Evolutionary conservation across 2,113 vertebrate genomes (phyloP).

Genomic region (Sclerurus mexicanus): DNA sequence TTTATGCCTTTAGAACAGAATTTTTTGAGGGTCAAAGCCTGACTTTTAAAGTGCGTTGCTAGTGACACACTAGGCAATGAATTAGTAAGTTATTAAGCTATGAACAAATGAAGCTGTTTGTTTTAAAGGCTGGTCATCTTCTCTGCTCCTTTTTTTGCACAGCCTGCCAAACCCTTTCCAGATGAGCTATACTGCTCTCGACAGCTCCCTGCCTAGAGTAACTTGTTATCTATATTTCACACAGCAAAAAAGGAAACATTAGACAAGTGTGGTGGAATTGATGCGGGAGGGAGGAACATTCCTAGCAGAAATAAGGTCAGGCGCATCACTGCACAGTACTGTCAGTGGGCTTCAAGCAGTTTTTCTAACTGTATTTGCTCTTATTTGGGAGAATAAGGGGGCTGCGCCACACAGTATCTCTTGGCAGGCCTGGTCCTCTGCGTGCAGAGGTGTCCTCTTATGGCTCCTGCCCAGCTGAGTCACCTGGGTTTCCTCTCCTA

Average conservation of each 20-base stretch:
- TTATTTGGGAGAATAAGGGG: background rate
- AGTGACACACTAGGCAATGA: background rate
- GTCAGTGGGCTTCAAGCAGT: background rate
- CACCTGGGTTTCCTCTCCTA: background rate
- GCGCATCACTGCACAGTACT: background rate
- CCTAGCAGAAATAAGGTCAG: constrained; percentile 30
- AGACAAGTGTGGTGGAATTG: background rate
- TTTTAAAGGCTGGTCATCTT: constrained; percentile 12
- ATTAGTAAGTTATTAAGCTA: background rate
- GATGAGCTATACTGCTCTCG: background rate
- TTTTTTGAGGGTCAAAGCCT: background rate
- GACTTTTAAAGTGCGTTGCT: background rate
- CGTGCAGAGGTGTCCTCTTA: background rate
- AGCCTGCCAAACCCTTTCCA: background rate
- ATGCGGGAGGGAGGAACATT: background rate
- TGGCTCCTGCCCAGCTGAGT: background rate
- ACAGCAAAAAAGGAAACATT: background rate
- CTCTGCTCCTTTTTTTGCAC: background rate
- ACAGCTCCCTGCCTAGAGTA: constrained; percentile 52
- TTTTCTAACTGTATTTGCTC: background rate
- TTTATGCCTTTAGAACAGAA: background rate
- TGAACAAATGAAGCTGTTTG: background rate
- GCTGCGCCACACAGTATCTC: background rate
- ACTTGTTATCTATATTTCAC: constrained; percentile 8
- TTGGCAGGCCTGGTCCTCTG: background rate